These are phyloP conservation scores for Colius striatus DNA, from an alignment of 2,113 vertebrate genomes.

Conservation along the genomic window DNA sequence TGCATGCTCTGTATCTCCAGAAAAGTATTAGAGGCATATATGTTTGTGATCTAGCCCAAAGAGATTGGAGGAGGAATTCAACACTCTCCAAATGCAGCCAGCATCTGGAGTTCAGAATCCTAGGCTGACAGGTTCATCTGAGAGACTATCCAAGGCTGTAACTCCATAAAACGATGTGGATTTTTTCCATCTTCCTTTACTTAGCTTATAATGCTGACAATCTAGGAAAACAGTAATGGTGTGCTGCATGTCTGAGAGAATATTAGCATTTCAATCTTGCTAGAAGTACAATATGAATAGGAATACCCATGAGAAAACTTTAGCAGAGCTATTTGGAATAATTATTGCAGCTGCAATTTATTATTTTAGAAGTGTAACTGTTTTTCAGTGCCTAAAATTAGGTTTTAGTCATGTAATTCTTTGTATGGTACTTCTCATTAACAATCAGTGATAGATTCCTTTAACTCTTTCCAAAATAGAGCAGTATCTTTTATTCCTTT, in stretches of 20 bases:
- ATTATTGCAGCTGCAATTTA: slow-evolving; percentile 32
- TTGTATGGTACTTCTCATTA: neutral
- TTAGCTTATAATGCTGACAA: neutral
- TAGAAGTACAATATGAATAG: neutral
- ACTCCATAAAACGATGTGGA: neutral
- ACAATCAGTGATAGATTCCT: neutral
- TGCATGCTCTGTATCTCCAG: neutral
- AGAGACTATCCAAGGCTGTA: neutral
- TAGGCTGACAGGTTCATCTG: neutral
- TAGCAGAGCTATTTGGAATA: slow-evolving; percentile 18
- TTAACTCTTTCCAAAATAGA: neutral
- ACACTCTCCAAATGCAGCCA: neutral
- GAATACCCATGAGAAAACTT: slow-evolving; percentile 19
- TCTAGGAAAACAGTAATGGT: neutral
- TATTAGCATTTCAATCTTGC: neutral
- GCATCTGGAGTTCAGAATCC: neutral
- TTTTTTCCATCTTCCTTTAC: neutral
- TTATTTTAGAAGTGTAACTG: neutral
- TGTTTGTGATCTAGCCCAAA: neutral
- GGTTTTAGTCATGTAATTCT: neutral
- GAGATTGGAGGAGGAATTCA: neutral
- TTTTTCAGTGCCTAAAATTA: slow-evolving; percentile 34
- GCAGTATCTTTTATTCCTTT: neutral
- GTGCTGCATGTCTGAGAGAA: neutral
- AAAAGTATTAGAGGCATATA: neutral